These are phyloP conservation scores for Cheirogaleus major DNA, from an alignment of 2,797 vertebrate species.

Conservation along the genomic window DNA sequence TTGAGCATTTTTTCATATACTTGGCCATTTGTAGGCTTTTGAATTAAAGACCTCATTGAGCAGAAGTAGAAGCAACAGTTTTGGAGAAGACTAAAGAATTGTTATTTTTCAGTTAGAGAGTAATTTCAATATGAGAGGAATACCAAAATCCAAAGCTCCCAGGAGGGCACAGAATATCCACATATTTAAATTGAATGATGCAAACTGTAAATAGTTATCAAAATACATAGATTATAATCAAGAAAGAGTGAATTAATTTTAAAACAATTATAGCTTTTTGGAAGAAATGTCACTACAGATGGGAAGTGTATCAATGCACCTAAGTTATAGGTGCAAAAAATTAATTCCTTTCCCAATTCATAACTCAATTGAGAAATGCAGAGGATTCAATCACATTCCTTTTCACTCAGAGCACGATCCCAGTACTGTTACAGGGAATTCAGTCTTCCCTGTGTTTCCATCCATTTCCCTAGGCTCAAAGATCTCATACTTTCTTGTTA, in stretches of 20 bases:
- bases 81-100: not conserved
- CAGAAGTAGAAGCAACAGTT: not conserved
- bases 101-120: not conserved
- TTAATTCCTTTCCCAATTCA: not conserved
- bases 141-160: not conserved
- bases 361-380: not conserved
- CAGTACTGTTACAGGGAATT: not conserved
- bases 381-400: not conserved
- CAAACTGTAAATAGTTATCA: not conserved
- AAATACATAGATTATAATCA: not conserved
- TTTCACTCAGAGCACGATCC: not conserved
- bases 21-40: not conserved
- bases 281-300: not conserved
- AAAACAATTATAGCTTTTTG: not conserved
- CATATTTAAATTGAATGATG: not conserved
- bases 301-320: not conserved
- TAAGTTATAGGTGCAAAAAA: not conserved
- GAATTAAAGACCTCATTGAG: not conserved
- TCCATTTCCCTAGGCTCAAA: not conserved
- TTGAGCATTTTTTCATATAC: not conserved
- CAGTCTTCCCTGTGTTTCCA: not conserved
- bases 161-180: not conserved
- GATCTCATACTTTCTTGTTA: not conserved
- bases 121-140: not conserved
- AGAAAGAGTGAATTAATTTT: not conserved